Evolutionary conservation across 2,113 vertebrate genomes (phyloP).

Genomic region (Grus americana): DNA sequence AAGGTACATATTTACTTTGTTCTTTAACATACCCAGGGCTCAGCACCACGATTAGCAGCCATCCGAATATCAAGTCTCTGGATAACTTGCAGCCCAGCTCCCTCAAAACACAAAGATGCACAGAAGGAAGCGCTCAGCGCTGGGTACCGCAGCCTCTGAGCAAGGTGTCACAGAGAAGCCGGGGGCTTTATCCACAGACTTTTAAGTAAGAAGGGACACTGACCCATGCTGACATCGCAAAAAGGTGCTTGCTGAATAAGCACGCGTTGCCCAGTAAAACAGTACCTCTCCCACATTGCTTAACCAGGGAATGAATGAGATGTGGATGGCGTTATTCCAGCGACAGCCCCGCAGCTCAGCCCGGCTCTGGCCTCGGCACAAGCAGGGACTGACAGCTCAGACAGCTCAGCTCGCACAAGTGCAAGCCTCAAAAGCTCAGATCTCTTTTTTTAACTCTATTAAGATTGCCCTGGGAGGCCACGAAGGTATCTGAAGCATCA

Average conservation of each 20-base stretch:
- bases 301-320: fast-evolving
- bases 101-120: background rate
- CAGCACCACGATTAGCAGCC: background rate
- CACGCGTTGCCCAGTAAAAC: background rate
- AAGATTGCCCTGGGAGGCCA: background rate
- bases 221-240: background rate
- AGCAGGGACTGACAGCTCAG: fast-evolving
- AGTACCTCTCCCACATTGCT: background rate
- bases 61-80: background rate
- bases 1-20: background rate
- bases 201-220: background rate
- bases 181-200: background rate
- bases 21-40: background rate
- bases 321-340: background rate
- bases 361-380: background rate
- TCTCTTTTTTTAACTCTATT: background rate
- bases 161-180: background rate
- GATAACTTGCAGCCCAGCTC: background rate
- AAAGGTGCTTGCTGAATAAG: background rate
- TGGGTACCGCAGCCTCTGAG: background rate
- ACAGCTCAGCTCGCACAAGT: background rate
- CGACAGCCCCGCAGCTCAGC: background rate
- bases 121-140: fast-evolving
- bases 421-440: background rate
- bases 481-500: background rate